Conservation (phyloP, 2,888 invertebrate genomes). For the Rhingia rostrata region DNA sequence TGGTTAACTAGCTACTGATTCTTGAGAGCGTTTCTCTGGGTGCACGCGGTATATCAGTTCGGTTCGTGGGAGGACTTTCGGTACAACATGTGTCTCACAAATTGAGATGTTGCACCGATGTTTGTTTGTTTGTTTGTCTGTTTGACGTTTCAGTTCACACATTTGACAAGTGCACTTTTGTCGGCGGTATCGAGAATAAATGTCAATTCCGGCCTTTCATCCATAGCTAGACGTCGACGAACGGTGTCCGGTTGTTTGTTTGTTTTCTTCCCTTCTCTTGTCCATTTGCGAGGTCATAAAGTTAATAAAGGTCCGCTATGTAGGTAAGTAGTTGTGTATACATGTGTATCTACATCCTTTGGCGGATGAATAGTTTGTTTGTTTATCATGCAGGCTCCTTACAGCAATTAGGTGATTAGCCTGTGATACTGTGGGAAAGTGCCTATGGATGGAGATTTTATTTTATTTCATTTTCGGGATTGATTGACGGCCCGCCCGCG, state of each 20-base stretch:
- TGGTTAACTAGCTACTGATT: conserved; percentile 72
- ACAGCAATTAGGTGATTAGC: conserved; percentile 70
- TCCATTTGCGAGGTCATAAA: conserved; percentile 50
- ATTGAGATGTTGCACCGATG: conserved; percentile 60
- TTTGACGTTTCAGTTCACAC: conserved; percentile 73
- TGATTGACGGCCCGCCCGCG: conserved; percentile 36
- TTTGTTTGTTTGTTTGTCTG: conserved; percentile 68
- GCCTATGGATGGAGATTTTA: background rate
- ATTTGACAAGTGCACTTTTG: conserved; percentile 74
- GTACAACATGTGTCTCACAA: conserved; percentile 28
- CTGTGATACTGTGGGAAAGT: conserved; percentile 60
- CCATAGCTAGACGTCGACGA: background rate
- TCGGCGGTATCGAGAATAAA: conserved; percentile 61
- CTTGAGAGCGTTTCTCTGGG: conserved; percentile 25
- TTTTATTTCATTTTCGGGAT: conserved; percentile 1
- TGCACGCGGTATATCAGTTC: background rate
- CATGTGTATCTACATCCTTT: conserved; percentile 57
- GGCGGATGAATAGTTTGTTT: conserved; percentile 51
- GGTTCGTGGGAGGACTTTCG: conserved; percentile 26
- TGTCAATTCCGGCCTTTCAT: conserved; percentile 52
- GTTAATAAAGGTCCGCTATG: conserved; percentile 38
- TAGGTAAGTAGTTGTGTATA: conserved; percentile 31
- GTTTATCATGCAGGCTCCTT: conserved; percentile 48
- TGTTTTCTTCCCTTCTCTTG: conserved; percentile 25
- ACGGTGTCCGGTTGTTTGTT: conserved; percentile 47